Base-by-base conservation (phyloP, 1,140 invertebrate genomes). In the Microvelia longipes region DNA sequence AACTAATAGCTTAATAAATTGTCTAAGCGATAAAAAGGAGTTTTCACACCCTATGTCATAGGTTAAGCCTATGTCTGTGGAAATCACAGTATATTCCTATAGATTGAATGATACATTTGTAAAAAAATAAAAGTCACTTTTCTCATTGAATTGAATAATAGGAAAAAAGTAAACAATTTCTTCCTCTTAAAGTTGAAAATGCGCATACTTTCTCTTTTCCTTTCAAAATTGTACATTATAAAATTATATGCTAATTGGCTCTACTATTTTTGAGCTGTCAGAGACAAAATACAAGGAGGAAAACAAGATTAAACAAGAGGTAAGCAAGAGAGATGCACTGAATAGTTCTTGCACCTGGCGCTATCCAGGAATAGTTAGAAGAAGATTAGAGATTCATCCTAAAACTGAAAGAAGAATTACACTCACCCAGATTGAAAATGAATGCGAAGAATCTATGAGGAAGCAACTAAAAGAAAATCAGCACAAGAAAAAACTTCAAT, bases 391-490 rank as follows among this genome's bases (percentile, higher is more conserved):
- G 19, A 50, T 50, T 64, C 62, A 64, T 24, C 62, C 62, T 25
- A 15, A 64, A 25, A 14, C 24, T 25, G 62, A 64, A 25, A 24
- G 62, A 2, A 64, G 24, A 24, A 24, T 64, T 5, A 64, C 62
- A 13, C 24, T 64, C 2, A 14, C 25, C 5, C 62, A 64, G 25
- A 26, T 64, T 5, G 62, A 64, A 26, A 64, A 64, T 2, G 62
- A 64, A 64, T 64, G 62, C 62, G 62, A 64, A 24, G 62, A 64
- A 64, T 64, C 62, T 2, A 64, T 64, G 62, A 11, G 62, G 2
- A 64, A 64, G 24, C 62, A 64, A 24, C 25, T 64, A 5, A 64
- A 26, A 64, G 62, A 64, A 24, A 64, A 64, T 25, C 62, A 64
- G 25, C 62, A 15, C 15, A 64, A 64, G 62, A 64, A 64, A 64